Conservation (phyloP, 2,797 vertebrate species). For the Pangasius mekongensis region DNA sequence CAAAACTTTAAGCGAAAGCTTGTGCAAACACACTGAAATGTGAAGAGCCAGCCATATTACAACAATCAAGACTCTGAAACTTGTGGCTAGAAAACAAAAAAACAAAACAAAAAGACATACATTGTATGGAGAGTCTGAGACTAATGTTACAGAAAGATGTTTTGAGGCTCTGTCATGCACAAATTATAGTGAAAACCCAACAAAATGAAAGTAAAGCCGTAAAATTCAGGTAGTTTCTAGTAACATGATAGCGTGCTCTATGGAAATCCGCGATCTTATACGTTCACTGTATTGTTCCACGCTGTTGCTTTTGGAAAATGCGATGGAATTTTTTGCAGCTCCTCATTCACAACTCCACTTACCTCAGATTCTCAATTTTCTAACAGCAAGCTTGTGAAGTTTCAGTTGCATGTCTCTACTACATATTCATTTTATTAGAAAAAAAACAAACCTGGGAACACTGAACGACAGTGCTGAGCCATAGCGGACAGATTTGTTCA, state of each 20-base stretch:
- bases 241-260: neutral
- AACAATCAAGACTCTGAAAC: neutral
- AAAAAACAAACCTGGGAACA: slow-evolving; percentile 30
- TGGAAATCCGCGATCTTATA: too few relatives aligned
- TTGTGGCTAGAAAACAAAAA: neutral
- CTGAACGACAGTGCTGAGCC: slow-evolving; percentile 52
- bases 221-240: neutral
- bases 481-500: slow-evolving; percentile 49
- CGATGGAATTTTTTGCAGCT: slow-evolving; percentile 24
- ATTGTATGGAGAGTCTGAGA: neutral
- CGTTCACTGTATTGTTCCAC: neutral
- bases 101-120: too few relatives aligned
- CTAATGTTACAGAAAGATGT: too few relatives aligned
- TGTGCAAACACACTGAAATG: neutral
- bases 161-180: neutral
- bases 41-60: neutral
- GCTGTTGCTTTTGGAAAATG: slow-evolving; percentile 15
- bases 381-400: slow-evolving; percentile 53
- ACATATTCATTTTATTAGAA: slow-evolving; percentile 8
- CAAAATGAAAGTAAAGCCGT: neutral
- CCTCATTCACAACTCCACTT: slow-evolving; percentile 42
- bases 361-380: slow-evolving; percentile 49
- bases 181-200: neutral
- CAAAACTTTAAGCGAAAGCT: neutral
- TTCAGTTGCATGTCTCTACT: slow-evolving; percentile 53